Evolutionary conservation across 2,888 invertebrate species (phyloP), one percentile per base, ranked within the genome.

Genomic region (Antitype chi): DNA sequence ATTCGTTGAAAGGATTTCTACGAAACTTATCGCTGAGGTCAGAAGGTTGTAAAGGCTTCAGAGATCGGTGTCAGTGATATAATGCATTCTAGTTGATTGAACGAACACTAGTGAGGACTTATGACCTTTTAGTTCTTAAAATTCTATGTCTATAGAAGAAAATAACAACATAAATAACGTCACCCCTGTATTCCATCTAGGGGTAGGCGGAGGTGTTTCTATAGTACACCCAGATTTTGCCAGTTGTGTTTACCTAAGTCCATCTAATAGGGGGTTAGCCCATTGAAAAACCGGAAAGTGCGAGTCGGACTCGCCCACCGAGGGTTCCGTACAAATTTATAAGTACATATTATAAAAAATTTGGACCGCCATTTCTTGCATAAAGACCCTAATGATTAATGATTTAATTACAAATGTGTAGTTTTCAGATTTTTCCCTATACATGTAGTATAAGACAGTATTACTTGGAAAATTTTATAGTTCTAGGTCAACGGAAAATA

Each of bases 61-160:
- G 28, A 80, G 81, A 81, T 81, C n/a, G 59, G 55, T 28, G 47
- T 43, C 62, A 47, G 7, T 28, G 85, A 80, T 81, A 84, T 59
- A 32, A 25, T 81, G 25, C 67, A 80, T 80, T 78, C 32, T 67
- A 68, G 43, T 53, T 59, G 84, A 83, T 81, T 81, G 70, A 73
- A 74, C 62, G 23, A 2, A 20, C 53, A 63, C n/a, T 60, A 52
- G 49, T 59, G 28, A 15, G 25, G 17, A 32, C 20, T 38, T 49
- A 47, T 49, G 59, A 47, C 17, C 6, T 43, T 76, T 64, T 59
- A 28, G 25, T 32, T 43, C 43, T 20, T 13, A 13, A 7, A 68
- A 7, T 17, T 55, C 0, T 6, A 20, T 11, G 20, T 0, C 4
- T n/a, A 2, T 15, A n/a, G n/a, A 6, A 38, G 17, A 38, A 38